These are phyloP conservation scores for Abrostola triplasia DNA, from an alignment of 2,888 invertebrate genomes.

Conservation along the genomic window DNA sequence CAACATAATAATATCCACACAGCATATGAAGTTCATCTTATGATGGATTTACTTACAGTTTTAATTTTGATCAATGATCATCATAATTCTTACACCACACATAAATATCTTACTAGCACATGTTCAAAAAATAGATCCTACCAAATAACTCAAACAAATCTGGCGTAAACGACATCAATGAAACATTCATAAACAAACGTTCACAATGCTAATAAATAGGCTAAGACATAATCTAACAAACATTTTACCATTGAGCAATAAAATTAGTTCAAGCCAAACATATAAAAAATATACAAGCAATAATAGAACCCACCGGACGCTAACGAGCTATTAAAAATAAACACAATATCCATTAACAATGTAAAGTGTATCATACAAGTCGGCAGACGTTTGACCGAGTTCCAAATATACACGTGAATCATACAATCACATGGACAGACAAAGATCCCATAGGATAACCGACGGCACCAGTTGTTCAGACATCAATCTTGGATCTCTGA, in stretches of 20 bases:
- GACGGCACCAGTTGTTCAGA: conserved; percentile 65
- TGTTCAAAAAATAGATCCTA: conserved; percentile 10
- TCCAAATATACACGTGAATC: conserved; percentile 71
- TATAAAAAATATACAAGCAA: conserved; percentile 41
- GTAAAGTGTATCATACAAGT: conserved; percentile 57
- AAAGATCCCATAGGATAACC: conserved; percentile 58
- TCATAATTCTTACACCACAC: no score
- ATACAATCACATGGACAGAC: conserved; percentile 61
- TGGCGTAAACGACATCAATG: conserved; percentile 33
- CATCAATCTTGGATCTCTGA: conserved; percentile 66
- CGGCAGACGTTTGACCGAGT: conserved; percentile 68
- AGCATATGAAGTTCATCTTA: no score
- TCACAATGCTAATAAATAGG: conserved; percentile 36
- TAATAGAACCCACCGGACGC: conserved; percentile 39
- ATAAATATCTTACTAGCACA: neutral
- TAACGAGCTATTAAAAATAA: conserved; percentile 58
- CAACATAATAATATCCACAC: no score
- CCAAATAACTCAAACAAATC: conserved; percentile 39
- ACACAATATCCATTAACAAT: conserved; percentile 56
- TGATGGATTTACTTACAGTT: no score
- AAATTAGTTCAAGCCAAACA: conserved; percentile 38
- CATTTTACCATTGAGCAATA: conserved; percentile 49
- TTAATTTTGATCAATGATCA: no score
- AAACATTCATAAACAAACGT: conserved; percentile 35
- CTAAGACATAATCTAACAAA: conserved; percentile 48